phyloP scores from a whole-genome alignment of 2,888 invertebrate genomes.

The Parochlus steinenii region DNA sequence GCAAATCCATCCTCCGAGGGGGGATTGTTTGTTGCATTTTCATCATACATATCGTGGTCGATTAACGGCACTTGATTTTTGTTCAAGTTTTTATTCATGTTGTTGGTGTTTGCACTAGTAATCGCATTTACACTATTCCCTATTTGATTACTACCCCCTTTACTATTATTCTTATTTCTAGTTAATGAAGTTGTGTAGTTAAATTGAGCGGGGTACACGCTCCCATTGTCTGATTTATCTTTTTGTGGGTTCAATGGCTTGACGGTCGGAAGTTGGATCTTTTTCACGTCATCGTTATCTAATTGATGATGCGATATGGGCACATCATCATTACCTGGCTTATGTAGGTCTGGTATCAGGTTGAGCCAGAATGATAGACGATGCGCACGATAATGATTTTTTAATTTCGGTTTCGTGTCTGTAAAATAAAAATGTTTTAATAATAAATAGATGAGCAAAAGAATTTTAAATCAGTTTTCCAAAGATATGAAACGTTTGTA shows the following conservation, averaged over 20 bases:
- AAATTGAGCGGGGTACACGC: neutral
- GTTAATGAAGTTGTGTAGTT: slow-evolving; percentile 2
- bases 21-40: slow-evolving; percentile 31
- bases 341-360: slow-evolving; percentile 79
- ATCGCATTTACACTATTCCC: neutral
- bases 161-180: slow-evolving; percentile 3
- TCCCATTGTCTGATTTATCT: slow-evolving; percentile 2
- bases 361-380: slow-evolving; percentile 88
- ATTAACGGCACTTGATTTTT: slow-evolving; percentile 14
- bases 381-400: slow-evolving; percentile 88
- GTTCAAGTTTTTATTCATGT: too few species aligned
- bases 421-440: slow-evolving; percentile 24
- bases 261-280: slow-evolving; percentile 32
- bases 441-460: too few species aligned
- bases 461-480: too few species aligned
- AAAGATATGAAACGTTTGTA: neutral
- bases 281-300: slow-evolving; percentile 46
- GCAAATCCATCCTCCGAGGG: slow-evolving; percentile 77
- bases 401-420: slow-evolving; percentile 81
- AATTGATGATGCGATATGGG: slow-evolving; percentile 73
- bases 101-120: neutral
- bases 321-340: slow-evolving; percentile 74
- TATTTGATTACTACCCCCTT: too few species aligned
- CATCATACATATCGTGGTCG: slow-evolving; percentile 20
- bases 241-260: slow-evolving; percentile 31